Evolutionary conservation across 2,888 invertebrate species (phyloP), one percentile per base, ranked within the genome.

Genomic region (Megamerina dolium): DNA sequence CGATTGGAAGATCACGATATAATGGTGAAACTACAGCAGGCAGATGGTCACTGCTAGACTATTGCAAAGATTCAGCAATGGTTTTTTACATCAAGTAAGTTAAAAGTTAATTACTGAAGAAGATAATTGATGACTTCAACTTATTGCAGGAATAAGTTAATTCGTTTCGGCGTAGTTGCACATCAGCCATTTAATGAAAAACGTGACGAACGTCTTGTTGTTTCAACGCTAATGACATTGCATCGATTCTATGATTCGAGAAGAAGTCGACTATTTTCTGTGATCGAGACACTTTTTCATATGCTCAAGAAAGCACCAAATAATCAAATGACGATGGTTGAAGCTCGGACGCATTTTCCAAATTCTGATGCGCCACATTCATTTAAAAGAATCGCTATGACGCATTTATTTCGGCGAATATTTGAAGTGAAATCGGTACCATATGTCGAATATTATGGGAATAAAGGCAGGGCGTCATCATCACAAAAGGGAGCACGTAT

Each of bases 1-100:
- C 81, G 55, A 80, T 89, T 26, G 89, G 84, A 2, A 76, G 87
- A 47, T 71, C 83, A 1, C 75, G 87, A 27, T 75, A 75, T 50
- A 76, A 77, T 52, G 87, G 89, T 1, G 83, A 85, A 69, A 72
- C 81, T 5, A 83, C 85, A 1, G 76, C 79, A 41, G 83, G 83
- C 9, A 77, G 76, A 46, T 72, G 74, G 46, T 81, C 83, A 8
- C 59, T 84, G 8, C 63, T 68, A 35, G 56, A 69, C 9, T 67
- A 73, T 33, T 74, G 74, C 35, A 77, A 78, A 53, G 81, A 83
- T 64, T 64, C 80, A 1, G 83, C 83, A 58, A 73, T 78, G 2
- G 54, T 67, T 3, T 69, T 69, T 48, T 70, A 68, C 41, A 57
- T 66, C 13, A 68, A 61, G 70, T 68, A 48, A 50, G 46, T 45